These are phyloP conservation scores for Calliphora vomitoria DNA, from an alignment of 2,888 invertebrate species.

Conservation along the genomic window DNA sequence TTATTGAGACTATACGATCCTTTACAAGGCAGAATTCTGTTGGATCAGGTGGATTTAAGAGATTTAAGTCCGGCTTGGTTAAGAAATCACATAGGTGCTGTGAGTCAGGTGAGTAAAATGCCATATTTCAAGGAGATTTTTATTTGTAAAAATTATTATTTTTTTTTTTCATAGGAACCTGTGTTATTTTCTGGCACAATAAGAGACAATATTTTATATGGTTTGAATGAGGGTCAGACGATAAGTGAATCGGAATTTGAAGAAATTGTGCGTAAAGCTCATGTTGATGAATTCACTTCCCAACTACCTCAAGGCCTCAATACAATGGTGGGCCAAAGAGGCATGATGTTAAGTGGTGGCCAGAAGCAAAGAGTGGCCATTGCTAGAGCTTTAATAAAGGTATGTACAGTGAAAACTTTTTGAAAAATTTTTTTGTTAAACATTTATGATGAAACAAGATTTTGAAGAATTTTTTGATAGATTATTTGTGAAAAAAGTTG, in stretches of 20 bases:
- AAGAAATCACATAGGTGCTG: constrained; percentile 93
- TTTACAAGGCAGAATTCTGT: constrained; percentile 87
- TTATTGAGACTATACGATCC: constrained; percentile 95
- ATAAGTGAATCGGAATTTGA: constrained; percentile 86
- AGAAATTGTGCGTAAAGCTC: constrained; percentile 91
- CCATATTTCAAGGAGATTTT: background rate
- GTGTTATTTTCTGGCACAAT: constrained; percentile 95
- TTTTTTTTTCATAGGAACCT: constrained; percentile 87
- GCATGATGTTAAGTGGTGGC: constrained; percentile 95
- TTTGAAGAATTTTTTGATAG: too few relatives aligned
- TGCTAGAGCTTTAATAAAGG: constrained; percentile 95
- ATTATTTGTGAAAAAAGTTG: too few relatives aligned
- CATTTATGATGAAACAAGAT: too few relatives aligned
- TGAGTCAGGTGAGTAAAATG: constrained; percentile 87
- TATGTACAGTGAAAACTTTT: too few relatives aligned
- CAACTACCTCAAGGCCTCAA: constrained; percentile 90
- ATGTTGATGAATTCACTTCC: constrained; percentile 92
- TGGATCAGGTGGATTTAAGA: constrained; percentile 92
- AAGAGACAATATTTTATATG: constrained; percentile 95
- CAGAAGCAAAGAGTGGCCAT: constrained; percentile 97
- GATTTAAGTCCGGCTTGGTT: constrained; percentile 93
- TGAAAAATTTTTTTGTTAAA: too few relatives aligned
- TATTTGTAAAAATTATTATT: background rate
- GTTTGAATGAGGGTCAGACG: constrained; percentile 86
- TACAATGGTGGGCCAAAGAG: constrained; percentile 95